phyloP scores from a whole-genome alignment of 1,140 invertebrate genomes.

The Sarcophaga bullata region DNA sequence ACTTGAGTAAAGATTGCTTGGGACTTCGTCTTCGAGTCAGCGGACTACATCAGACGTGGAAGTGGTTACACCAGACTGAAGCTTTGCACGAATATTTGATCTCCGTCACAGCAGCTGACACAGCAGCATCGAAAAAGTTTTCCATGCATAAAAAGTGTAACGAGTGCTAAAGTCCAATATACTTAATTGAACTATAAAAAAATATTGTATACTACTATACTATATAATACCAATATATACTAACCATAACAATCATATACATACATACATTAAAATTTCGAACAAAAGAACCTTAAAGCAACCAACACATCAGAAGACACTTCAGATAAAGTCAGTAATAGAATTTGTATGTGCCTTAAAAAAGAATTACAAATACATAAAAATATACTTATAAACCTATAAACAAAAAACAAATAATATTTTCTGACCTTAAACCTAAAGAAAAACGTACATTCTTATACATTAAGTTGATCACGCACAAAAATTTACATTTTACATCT shows the following conservation, averaged over 20 bases:
- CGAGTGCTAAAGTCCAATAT: conserved; percentile 38
- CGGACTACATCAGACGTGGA: conserved; percentile 87
- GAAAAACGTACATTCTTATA: conserved; percentile 6
- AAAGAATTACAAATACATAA: not conserved
- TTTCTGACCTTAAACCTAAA: conserved; percentile 15
- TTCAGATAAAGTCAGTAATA: conserved; percentile 1
- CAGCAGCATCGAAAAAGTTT: conserved; percentile 60
- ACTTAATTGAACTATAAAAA: conserved; percentile 23
- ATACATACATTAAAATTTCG: conserved; percentile 53
- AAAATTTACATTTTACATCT: not conserved
- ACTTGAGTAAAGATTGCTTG: conserved; percentile 81
- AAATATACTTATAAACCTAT: not conserved
- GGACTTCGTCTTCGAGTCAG: conserved; percentile 85
- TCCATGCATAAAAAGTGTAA: conserved; percentile 29
- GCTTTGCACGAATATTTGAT: conserved; percentile 87
- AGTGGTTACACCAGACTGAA: conserved; percentile 91
- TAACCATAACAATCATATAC: conserved; percentile 15
- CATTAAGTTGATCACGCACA: not conserved
- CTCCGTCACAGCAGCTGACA: conserved; percentile 78
- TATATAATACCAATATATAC: not conserved
- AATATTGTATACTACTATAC: not conserved
- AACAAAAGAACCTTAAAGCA: conserved; percentile 41
- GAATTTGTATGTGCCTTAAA: conserved; percentile 6
- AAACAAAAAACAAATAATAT: conserved; percentile 23
- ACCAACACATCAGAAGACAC: conserved; percentile 14